These are phyloP conservation scores for Trachymyrmex cornetzi DNA, from an alignment of 1,140 invertebrate species.

Conservation along the genomic window DNA sequence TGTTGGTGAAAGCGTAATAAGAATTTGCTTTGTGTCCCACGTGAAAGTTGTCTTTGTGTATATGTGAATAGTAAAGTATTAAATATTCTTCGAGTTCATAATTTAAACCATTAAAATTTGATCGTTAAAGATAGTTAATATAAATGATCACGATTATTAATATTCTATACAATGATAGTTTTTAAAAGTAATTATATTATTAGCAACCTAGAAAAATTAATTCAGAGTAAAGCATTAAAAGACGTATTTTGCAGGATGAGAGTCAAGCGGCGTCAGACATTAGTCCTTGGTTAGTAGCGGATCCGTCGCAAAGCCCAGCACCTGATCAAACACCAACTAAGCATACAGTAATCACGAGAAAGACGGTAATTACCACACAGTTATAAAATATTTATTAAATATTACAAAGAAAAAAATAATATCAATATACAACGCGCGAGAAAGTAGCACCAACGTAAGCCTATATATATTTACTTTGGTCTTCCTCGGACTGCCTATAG, in stretches of 20 bases:
- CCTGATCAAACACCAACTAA: constrained; percentile 89
- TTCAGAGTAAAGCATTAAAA: not conserved
- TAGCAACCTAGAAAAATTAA: not conserved
- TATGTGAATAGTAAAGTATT: constrained; percentile 3
- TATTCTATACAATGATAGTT: not conserved
- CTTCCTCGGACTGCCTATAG: constrained; percentile 42
- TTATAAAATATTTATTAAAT: constrained; percentile 86
- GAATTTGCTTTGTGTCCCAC: constrained; percentile 6
- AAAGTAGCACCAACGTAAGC: constrained; percentile 28
- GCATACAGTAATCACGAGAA: constrained; percentile 91
- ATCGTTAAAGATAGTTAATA: not conserved
- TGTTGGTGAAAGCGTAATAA: constrained; percentile 19
- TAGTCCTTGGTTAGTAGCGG: constrained; percentile 93
- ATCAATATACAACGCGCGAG: constrained; percentile 24
- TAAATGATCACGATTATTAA: not conserved
- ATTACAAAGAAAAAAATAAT: constrained; percentile 27
- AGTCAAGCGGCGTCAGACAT: constrained; percentile 88
- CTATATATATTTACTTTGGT: constrained; percentile 30
- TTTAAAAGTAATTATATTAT: not conserved
- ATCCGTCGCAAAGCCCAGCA: constrained; percentile 87
- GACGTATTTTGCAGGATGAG: constrained; percentile 84
- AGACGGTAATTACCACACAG: constrained; percentile 95
- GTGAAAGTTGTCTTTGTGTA: constrained; percentile 23
- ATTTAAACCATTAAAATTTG: constrained; percentile 3
- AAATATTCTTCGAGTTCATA: not conserved